A percentile compares a stretch with the other conserved stretches of the same genome.
phyloP scores from a whole-genome alignment of 2,797 vertebrate species.

The Percopsis omiscomaycus region DNA sequence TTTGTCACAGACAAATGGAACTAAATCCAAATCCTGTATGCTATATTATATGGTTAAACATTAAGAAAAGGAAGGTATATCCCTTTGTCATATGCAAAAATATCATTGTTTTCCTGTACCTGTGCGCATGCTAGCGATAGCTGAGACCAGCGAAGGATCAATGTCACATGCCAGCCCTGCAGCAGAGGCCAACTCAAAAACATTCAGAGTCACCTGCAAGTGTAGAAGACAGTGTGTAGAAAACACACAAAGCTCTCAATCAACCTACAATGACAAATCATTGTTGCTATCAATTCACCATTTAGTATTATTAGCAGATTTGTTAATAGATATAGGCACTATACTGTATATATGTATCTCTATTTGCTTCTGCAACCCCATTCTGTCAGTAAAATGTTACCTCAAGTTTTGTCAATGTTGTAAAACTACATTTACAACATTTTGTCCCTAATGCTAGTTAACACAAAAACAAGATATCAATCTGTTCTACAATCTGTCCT shows the following conservation, averaged over 20 bases:
- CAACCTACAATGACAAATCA: no score
- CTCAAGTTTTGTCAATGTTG: no score
- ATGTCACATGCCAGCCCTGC: conserved; percentile 88
- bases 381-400: no score
- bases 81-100: no score
- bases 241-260: no score
- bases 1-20: no score
- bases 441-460: background rate
- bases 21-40: no score
- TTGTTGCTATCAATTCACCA: no score
- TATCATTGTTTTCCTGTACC: conserved; percentile 68
- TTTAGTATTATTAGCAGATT: no score
- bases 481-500: background rate
- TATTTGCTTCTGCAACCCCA: no score
- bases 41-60: no score
- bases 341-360: background rate
- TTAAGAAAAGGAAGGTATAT: no score
- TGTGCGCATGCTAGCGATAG: conserved; percentile 80
- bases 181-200: conserved; percentile 88
- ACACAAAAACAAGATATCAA: background rate
- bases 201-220: conserved; percentile 81
- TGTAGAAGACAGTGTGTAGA: background rate
- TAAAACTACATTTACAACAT: background rate
- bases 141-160: conserved; percentile 84
- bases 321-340: background rate